Conservation (phyloP, 2,113 vertebrate species). For the Ceuthmochares aereus region DNA sequence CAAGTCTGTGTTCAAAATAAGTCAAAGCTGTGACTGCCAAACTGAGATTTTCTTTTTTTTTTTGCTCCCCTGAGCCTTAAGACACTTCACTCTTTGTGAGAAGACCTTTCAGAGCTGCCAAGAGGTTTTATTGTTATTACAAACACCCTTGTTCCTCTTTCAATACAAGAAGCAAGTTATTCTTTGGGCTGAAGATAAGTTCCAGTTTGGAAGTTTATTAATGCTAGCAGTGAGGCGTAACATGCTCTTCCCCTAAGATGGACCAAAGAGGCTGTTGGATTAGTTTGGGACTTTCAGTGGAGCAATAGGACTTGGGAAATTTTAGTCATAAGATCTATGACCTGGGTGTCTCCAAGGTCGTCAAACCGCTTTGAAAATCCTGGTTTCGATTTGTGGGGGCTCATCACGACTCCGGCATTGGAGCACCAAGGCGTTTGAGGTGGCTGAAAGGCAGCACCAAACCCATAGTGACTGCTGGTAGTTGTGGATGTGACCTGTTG, state of each 20-base stretch:
- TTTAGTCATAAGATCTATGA: background rate
- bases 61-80: background rate
- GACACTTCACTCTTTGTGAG: background rate
- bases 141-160: background rate
- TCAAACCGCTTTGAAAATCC: background rate
- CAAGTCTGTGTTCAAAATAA: background rate
- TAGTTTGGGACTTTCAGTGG: background rate
- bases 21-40: background rate
- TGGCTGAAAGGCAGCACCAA: background rate
- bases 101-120: constrained; percentile 9
- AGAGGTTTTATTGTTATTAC: background rate
- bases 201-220: background rate
- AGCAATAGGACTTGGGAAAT: background rate
- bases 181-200: background rate
- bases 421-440: background rate
- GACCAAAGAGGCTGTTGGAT: background rate
- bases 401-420: background rate
- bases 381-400: background rate
- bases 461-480: background rate
- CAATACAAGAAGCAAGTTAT: background rate
- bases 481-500: accelerated
- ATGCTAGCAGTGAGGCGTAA: accelerated
- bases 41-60: background rate
- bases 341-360: background rate
- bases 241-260: background rate